phyloP scores from a whole-genome alignment of 2,797 vertebrate species.

The Sebastes steindachneri region DNA sequence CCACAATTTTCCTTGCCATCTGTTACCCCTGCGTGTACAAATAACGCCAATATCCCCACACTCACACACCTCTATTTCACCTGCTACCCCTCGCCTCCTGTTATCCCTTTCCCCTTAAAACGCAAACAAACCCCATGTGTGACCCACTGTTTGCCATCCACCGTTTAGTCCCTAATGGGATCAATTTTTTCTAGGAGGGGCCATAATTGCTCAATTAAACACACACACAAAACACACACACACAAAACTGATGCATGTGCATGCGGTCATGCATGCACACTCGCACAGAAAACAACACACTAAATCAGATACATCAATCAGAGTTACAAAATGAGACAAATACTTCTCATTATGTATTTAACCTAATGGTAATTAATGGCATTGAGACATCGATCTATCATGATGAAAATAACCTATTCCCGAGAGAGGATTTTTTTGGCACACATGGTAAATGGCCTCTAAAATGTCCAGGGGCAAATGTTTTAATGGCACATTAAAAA shows the following conservation, averaged over 20 bases:
- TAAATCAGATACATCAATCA: slow-evolving; percentile 62
- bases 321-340: slow-evolving; percentile 66
- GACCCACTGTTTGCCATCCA: slow-evolving; percentile 70
- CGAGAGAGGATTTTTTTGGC: slow-evolving; percentile 30
- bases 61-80: slow-evolving; percentile 57
- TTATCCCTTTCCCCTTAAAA: slow-evolving; percentile 55
- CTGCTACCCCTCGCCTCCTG: slow-evolving; percentile 65
- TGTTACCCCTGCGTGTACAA: slow-evolving; percentile 57
- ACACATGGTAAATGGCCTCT: slow-evolving; percentile 18
- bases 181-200: slow-evolving; percentile 67
- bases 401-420: slow-evolving; percentile 48
- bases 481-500: slow-evolving; percentile 12
- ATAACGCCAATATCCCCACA: slow-evolving; percentile 50
- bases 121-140: slow-evolving; percentile 66
- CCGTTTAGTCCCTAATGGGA: slow-evolving; percentile 78
- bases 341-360: slow-evolving; percentile 72
- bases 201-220: slow-evolving; percentile 74
- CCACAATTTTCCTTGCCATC: slow-evolving; percentile 62
- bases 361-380: slow-evolving; percentile 72
- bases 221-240: slow-evolving; percentile 44
- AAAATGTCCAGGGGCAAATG: slow-evolving; percentile 19
- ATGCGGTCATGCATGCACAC: neutral
- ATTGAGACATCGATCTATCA: slow-evolving; percentile 56
- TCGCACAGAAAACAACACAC: slow-evolving; percentile 4
- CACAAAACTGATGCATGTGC: neutral